Evolutionary conservation across 1,140 invertebrate species (phyloP).

Genomic region (Prorops nasuta): DNA sequence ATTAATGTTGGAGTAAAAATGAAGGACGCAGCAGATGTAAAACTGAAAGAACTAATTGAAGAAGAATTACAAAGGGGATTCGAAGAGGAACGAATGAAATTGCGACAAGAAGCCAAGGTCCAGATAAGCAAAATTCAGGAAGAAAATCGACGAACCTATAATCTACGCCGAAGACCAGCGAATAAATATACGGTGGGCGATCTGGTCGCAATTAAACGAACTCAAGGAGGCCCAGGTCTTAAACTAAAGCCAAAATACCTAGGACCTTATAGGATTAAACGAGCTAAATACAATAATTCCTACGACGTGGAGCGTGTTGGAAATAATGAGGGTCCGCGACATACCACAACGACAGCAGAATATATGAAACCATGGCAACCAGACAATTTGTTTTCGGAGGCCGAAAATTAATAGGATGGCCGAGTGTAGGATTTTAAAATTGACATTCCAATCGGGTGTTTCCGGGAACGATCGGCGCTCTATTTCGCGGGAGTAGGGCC

Average conservation of each 20-base stretch:
- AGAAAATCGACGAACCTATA: neutral
- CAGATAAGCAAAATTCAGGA: neutral
- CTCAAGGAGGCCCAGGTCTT: slow-evolving; percentile 20
- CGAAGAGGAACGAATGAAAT: neutral
- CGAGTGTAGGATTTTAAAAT: slow-evolving; percentile 12
- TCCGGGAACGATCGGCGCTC: too few species aligned
- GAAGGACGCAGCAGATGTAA: neutral
- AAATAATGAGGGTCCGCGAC: slow-evolving; percentile 26
- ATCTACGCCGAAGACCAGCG: neutral
- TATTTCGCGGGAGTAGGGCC: too few species aligned
- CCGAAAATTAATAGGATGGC: slow-evolving; percentile 18
- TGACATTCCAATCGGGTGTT: too few species aligned
- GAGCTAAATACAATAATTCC: slow-evolving; percentile 24
- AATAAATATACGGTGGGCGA: neutral
- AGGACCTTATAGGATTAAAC: slow-evolving; percentile 18
- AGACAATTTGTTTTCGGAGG: slow-evolving; percentile 14
- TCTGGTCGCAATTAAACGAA: slow-evolving; percentile 25
- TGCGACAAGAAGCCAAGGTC: neutral
- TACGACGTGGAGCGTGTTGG: slow-evolving; percentile 32
- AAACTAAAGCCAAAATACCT: slow-evolving; percentile 19
- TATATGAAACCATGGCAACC: slow-evolving; percentile 36
- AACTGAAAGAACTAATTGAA: neutral
- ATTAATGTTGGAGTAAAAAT: neutral
- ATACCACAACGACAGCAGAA: slow-evolving; percentile 31
- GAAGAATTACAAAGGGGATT: neutral